A percentile compares a stretch with the other conserved stretches of the same genome.
phyloP scores from a whole-genome alignment of 2,113 vertebrate genomes.

The Mastomys coucha region DNA sequence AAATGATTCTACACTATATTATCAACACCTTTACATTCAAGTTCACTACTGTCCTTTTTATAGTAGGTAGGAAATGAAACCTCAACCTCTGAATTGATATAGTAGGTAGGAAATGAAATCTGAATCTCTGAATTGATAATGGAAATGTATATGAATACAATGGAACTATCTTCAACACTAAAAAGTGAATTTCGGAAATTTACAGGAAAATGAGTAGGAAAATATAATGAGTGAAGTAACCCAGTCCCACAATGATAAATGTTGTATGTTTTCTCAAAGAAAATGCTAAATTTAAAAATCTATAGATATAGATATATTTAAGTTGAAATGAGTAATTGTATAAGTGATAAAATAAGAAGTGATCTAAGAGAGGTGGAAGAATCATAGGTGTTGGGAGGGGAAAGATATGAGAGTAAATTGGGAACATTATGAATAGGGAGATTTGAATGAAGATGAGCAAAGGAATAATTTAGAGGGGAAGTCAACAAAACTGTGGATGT shows the following conservation, averaged over 20 bases:
- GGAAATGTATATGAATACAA: background rate
- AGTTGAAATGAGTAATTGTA: background rate
- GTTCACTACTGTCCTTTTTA: background rate
- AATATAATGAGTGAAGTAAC: background rate
- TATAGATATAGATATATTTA: background rate
- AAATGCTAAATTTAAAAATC: background rate
- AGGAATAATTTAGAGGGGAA: background rate
- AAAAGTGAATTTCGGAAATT: background rate
- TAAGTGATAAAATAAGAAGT: background rate
- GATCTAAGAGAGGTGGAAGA: background rate
- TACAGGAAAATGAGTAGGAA: background rate
- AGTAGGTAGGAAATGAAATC: too few species aligned
- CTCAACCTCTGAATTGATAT: background rate
- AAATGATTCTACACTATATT: background rate
- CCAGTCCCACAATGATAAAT: background rate
- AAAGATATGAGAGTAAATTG: background rate
- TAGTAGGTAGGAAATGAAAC: too few species aligned
- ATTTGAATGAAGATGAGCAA: background rate
- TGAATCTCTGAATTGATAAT: background rate
- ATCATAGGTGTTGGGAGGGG: background rate
- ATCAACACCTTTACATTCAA: background rate
- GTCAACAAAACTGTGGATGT: background rate
- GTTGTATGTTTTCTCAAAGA: background rate
- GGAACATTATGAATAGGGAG: background rate
- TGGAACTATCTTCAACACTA: background rate